Base-by-base conservation (phyloP, 2,888 invertebrate genomes). In the Polymixis flavicincta region DNA sequence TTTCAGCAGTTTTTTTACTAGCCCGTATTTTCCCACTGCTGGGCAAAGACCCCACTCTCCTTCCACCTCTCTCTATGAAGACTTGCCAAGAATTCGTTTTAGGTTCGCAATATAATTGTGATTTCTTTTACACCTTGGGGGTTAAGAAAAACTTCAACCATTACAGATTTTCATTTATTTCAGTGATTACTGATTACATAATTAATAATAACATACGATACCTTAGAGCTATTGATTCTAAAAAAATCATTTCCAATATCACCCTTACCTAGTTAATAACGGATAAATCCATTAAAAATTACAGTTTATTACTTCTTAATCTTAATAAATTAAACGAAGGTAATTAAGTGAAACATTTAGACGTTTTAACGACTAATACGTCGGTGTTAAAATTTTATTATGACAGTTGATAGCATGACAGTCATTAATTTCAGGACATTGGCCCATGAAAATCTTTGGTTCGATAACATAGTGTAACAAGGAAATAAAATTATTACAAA, bases 181-280 rank as follows among this genome's bases (percentile, higher is more conserved):
- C 96, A 96, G 95, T 96, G 95, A 96, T 95, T 96, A 96, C 96
- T 95, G 95, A 95, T 95, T 96, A 96, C 95, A 96, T 95, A 94
- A 93, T 93, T 94, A 94, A 91, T 96, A 94, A 94, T 96, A 96
- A 96, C 95, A 95, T 96, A 96, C 93, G 94, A 94, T 95, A 95
- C 89, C 96, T 96, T 96, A 96, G 75, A 86, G 87, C 96, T 96
- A 96, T 93, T 96, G 95, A 96, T 95, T 95, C 96, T 96, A 96
- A 95, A 96, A 96, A 96, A 96, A 96, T 96, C 96, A 96, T 95
- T 96, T 96, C 96, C 96, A 96, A 96, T 96, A 96, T 96, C 95
- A 95, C 94, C 90, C 96, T 96, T 96, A 96, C 86, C 94, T 96
- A 96, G 91, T 95, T 95, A 94, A 94, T 95, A 93, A 93, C 92